phyloP scores from a whole-genome alignment of 2,888 invertebrate species.

The Bellardia bayeri region DNA sequence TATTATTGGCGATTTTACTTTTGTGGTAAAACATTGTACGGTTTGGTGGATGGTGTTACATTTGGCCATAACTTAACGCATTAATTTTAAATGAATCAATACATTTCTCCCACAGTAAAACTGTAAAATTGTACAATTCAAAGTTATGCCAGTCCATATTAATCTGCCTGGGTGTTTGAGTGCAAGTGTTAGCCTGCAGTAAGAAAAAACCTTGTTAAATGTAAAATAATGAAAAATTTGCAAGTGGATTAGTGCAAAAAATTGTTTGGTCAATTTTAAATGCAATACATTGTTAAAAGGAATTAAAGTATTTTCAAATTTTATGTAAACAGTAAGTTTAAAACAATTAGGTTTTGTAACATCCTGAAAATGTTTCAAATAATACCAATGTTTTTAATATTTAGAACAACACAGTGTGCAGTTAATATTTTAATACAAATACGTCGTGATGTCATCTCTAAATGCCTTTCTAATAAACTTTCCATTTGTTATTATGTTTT shows the following conservation, averaged over 20 bases:
- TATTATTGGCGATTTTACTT: conserved; percentile 61
- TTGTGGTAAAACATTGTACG: conserved; percentile 60
- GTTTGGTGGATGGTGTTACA: conserved; percentile 66
- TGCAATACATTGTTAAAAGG: neutral
- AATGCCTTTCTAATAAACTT: neutral
- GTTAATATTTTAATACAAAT: neutral
- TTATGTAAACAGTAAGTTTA: neutral
- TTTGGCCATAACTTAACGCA: conserved; percentile 71
- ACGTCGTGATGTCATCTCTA: neutral
- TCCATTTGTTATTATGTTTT: neutral
- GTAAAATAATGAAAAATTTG: neutral
- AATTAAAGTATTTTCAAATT: neutral
- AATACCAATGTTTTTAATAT: neutral
- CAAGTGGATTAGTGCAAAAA: conserved; percentile 2
- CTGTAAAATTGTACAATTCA: neutral
- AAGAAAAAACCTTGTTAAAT: neutral
- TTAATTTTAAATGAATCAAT: conserved; percentile 65
- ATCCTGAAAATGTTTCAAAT: no score
- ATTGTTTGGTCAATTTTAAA: neutral
- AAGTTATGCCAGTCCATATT: conserved; percentile 42
- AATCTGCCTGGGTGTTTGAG: neutral
- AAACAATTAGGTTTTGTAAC: no score
- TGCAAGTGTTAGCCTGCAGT: neutral
- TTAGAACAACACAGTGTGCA: neutral
- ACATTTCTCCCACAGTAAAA: neutral